Evolutionary conservation across 2,113 vertebrate species (phyloP), one percentile per base, ranked within the genome.

Genomic region (Callorhinus ursinus): DNA sequence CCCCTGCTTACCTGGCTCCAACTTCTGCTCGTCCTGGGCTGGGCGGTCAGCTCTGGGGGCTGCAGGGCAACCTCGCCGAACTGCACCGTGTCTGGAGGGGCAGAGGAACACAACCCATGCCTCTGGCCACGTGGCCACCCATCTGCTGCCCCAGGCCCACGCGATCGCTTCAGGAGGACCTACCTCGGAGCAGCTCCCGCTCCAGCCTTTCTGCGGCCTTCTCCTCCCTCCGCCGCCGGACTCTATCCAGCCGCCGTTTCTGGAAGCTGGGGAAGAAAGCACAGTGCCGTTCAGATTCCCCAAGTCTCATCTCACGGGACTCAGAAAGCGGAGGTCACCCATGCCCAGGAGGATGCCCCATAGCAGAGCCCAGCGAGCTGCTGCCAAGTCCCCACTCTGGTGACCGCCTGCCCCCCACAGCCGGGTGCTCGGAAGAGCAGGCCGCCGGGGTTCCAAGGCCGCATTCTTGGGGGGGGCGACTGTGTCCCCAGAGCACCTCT

Each of bases 61-160:
- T 99, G 99, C 88, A 99, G 98, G 10, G 98, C 98, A 19, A 99
- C 99, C 39, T 99, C 99, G 24, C 99, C 99, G 9, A 99, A 99
- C 0, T 98, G 95, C 90, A 99, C 98, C 0, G 97, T 59, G 96
- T 99, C 99, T 99, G 80, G 12, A 33, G 18, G n/a, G 49, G 3
- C 72, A 59, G 2, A 80, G 72, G 31, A 31, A 26, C 4, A 31
- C 1, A 2, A 22, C 12, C 79, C 71, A 86, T 36, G 72, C 8
- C 85, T 36, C 22, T 7, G 67, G 57, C n/a, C 39, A 18, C 5
- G 10, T 39, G 1, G 46, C 57, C 26, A 5, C 71, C 69, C 12
- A 3, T 9, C 42, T 5, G 10, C 10, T 7, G 51, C 24, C 5
- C 24, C 49, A 36, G 28, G 72, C 19, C 4, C 6, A 26, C n/a